These are phyloP conservation scores for Sycophila sp. DNA, from an alignment of 1,140 invertebrate genomes.

Conservation along the genomic window DNA sequence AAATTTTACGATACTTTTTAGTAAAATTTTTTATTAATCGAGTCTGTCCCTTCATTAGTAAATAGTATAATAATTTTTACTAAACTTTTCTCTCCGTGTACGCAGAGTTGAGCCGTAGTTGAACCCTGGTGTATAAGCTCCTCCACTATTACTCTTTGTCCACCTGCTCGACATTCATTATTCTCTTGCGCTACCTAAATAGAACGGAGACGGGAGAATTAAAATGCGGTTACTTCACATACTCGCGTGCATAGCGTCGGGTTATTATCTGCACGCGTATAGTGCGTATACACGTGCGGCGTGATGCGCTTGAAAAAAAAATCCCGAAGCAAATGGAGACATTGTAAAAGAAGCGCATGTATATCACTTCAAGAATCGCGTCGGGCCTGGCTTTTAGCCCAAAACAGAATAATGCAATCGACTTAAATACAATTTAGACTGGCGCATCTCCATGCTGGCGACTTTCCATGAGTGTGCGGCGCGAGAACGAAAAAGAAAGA, in stretches of 20 bases:
- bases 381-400: conserved; percentile 23
- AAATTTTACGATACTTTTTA: no score
- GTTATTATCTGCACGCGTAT: no score
- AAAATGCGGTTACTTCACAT: no score
- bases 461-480: conserved; percentile 6
- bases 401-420: conserved; percentile 29
- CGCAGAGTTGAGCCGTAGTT: not conserved
- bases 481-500: conserved; percentile 5
- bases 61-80: no score
- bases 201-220: no score
- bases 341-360: not conserved
- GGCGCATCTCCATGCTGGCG: conserved; percentile 24
- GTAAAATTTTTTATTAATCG: no score
- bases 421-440: conserved; percentile 37
- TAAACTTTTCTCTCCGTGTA: no score
- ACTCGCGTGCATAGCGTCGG: not conserved
- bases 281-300: not conserved
- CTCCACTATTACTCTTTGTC: not conserved
- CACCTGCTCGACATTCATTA: no score
- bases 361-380: not conserved
- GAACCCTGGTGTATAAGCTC: not conserved
- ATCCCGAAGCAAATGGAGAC: not conserved
- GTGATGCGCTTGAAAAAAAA: no score
- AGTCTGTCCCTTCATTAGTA: no score
- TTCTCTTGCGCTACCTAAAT: no score